A percentile compares a stretch with the other conserved stretches of the same genome.
Conservation (phyloP, 2,113 vertebrate genomes). For the Larimichthys polyactis region DNA sequence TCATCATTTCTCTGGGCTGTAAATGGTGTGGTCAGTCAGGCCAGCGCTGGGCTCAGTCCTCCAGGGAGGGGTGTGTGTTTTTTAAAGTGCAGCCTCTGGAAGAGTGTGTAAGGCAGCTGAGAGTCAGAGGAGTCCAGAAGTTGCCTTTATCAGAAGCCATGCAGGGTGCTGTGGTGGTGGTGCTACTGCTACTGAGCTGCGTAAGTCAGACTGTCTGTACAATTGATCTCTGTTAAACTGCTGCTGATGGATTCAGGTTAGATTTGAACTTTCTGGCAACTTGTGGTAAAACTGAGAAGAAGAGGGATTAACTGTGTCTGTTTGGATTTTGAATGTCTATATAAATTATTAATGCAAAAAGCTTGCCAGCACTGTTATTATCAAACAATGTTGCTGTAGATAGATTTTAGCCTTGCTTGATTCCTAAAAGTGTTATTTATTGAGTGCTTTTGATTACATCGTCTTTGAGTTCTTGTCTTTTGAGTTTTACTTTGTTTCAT, state of each 20-base stretch:
- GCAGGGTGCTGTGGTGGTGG: conserved; percentile 51
- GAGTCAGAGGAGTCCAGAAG: conserved; percentile 27
- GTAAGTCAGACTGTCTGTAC: conserved; percentile 68
- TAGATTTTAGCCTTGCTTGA: not conserved
- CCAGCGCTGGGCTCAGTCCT: conserved; percentile 25
- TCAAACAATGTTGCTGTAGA: not conserved
- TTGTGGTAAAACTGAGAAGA: not conserved
- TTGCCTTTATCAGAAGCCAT: conserved; percentile 62
- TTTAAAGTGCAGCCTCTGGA: conserved; percentile 24
- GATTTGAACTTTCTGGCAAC: not conserved
- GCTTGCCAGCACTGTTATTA: not conserved
- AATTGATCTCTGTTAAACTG: not conserved
- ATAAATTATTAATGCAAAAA: not conserved
- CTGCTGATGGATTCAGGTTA: not conserved
- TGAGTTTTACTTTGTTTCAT: not conserved
- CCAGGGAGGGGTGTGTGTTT: conserved; percentile 38
- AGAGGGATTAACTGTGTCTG: not conserved
- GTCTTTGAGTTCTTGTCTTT: not conserved
- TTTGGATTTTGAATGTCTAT: not conserved
- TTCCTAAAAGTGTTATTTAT: not conserved
- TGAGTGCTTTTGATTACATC: not conserved
- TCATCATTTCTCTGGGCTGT: conserved; percentile 26
- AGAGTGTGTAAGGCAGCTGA: conserved; percentile 19
- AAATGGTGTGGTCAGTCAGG: conserved; percentile 24
- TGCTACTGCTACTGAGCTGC: conserved; percentile 71